phyloP scores from a whole-genome alignment of 2,113 vertebrate genomes.

The Nothocercus julius region DNA sequence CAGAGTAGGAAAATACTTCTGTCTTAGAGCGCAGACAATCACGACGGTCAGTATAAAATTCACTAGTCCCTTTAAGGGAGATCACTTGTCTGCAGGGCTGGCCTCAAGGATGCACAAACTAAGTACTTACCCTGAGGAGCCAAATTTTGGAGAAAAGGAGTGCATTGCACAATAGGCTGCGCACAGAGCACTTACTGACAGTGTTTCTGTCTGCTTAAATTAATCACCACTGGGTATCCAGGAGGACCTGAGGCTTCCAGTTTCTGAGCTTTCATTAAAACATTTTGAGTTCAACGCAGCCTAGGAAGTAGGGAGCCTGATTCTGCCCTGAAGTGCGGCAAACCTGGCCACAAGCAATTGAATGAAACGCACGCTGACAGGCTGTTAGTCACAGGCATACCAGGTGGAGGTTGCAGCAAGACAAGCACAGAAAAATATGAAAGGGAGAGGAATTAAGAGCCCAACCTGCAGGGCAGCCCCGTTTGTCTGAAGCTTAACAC shows the following conservation, averaged over 20 bases:
- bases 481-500: background rate
- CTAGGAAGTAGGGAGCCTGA: background rate
- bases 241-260: background rate
- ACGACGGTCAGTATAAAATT: background rate
- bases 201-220: background rate
- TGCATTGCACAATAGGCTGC: background rate
- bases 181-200: rapidly evolving
- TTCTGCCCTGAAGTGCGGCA: background rate
- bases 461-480: background rate
- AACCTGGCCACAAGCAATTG: background rate
- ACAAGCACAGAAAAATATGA: background rate
- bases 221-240: background rate
- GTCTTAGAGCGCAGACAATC: background rate
- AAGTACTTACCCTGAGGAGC: background rate
- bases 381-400: background rate
- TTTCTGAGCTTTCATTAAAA: background rate
- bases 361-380: rapidly evolving
- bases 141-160: background rate
- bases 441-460: background rate
- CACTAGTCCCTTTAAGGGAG: background rate
- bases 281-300: background rate
- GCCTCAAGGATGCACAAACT: background rate
- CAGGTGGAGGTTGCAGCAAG: rapidly evolving
- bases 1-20: background rate
- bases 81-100: background rate